A percentile compares a stretch with the other conserved stretches of the same genome.
Evolutionary conservation across 2,797 vertebrate genomes (phyloP).

Genomic region (Danionella dracula): DNA sequence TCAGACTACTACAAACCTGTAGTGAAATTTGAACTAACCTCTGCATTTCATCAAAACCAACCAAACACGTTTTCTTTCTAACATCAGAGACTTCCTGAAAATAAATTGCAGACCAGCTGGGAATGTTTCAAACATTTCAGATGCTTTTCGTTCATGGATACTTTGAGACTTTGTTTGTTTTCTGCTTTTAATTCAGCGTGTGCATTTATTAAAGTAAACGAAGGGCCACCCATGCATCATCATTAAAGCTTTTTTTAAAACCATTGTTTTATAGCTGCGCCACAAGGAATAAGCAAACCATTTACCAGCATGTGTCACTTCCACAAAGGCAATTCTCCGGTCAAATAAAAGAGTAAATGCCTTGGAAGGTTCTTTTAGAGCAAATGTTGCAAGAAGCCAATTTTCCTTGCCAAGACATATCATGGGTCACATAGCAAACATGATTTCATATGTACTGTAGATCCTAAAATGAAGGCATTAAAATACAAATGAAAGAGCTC

Average conservation of each 20-base stretch:
- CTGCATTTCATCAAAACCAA: no score
- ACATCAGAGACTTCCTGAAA: no score
- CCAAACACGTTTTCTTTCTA: no score
- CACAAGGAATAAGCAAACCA: conserved; percentile 3
- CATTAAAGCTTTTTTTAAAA: conserved; percentile 31
- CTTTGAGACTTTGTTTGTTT: not conserved
- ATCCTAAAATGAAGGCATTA: not conserved
- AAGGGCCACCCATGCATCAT: conserved; percentile 32
- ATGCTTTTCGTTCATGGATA: conserved; percentile 6
- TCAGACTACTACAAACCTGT: no score
- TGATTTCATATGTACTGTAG: not conserved
- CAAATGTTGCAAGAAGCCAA: conserved; percentile 6
- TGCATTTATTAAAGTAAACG: not conserved
- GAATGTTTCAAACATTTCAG: not conserved
- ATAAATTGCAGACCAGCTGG: conserved; percentile 19
- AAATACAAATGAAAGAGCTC: not conserved
- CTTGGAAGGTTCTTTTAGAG: conserved; percentile 15
- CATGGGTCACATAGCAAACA: not conserved
- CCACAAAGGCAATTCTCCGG: conserved; percentile 14
- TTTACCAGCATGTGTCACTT: conserved; percentile 12
- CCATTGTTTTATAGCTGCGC: conserved; percentile 29
- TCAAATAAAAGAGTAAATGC: not conserved
- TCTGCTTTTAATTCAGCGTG: not conserved
- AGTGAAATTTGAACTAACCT: no score
- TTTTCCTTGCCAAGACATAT: not conserved